phyloP scores from a whole-genome alignment of 1,140 invertebrate genomes.

The Diabrotica virgifera region DNA sequence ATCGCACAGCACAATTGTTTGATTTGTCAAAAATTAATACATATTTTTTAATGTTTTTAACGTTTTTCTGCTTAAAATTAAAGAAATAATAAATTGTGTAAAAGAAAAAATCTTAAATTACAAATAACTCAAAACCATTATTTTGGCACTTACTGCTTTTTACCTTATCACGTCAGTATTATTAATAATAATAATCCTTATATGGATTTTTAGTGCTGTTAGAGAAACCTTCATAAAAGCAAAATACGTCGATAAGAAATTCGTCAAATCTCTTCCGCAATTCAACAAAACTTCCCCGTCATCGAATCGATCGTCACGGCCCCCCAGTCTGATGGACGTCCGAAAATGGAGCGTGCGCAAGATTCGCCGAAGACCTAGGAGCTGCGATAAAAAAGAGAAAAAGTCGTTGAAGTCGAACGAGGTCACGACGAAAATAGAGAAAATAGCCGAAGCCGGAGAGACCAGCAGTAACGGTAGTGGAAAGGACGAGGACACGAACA shows the following conservation, averaged over 20 bases:
- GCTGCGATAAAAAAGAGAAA: slow-evolving; percentile 45
- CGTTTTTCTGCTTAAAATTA: too few relatives aligned
- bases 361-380: slow-evolving; percentile 55
- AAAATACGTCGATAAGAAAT: slow-evolving; percentile 69
- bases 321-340: slow-evolving; percentile 46
- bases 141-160: too few relatives aligned
- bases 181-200: too few relatives aligned
- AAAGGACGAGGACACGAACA: slow-evolving; percentile 43
- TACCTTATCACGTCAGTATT: too few relatives aligned
- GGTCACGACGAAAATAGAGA: slow-evolving; percentile 11
- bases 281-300: slow-evolving; percentile 30
- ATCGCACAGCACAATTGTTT: too few relatives aligned
- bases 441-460: slow-evolving; percentile 12
- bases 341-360: slow-evolving; percentile 68
- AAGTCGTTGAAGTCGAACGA: slow-evolving; percentile 13
- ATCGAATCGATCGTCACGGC: slow-evolving; percentile 27
- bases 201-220: slow-evolving; percentile 53
- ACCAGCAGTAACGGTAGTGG: slow-evolving; percentile 40
- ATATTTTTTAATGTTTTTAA: too few relatives aligned
- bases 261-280: slow-evolving; percentile 52
- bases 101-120: too few relatives aligned
- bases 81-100: too few relatives aligned
- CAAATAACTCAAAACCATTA: too few relatives aligned
- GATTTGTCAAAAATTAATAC: too few relatives aligned
- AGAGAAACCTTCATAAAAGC: slow-evolving; percentile 75